Base-by-base conservation (phyloP, 2,888 invertebrate genomes). In the Tholera decimalis region DNA sequence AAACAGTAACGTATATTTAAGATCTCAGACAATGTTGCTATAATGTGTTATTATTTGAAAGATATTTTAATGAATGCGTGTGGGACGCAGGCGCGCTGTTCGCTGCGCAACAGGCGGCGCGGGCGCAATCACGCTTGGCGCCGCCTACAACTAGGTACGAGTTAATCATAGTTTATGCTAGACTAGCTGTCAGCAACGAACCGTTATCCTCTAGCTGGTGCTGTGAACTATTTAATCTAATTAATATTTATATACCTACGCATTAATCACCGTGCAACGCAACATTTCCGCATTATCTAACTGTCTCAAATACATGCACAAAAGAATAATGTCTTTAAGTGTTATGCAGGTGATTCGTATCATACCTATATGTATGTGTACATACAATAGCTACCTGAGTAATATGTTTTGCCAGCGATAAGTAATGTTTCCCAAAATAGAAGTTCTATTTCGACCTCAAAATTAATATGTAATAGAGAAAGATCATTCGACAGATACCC, bases 111-210 rank as follows among this genome's bases (percentile, higher is more conserved):
- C 71, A 49, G 44, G 65, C 55, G 56, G 64, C 64, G 50, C 73
- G 49, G 55, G 55, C 55, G 79, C 70, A 74, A 77, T 79, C 77
- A 74, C 59, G 80, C 63, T 74, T 65, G 56, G 79, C 80, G 79
- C 81, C 81, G 81, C 81, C 82, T 78, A 82, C 81, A 66, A 69
- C 64, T 54, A n/a, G n/a, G n/a, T n/a, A 53, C 77, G 54, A 58
- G 67, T 76, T 81, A 82, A 80, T 80, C 81, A 78, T 78, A 81
- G 76, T 76, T 80, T 80, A 81, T 80, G 80, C 64, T 75, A 73
- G 66, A 78, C 66, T 68, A 67, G 71, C 58, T 60, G 71, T 54
- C 61, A 72, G 61, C 70, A 71, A 64, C 64, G 47, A 74, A 80
- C 80, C 74, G 80, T 80, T 80, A 80, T 71, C 53, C 63, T 72